Evolutionary conservation across 2,888 invertebrate species (phyloP).

Genomic region (Sphaeridia pumilis): DNA sequence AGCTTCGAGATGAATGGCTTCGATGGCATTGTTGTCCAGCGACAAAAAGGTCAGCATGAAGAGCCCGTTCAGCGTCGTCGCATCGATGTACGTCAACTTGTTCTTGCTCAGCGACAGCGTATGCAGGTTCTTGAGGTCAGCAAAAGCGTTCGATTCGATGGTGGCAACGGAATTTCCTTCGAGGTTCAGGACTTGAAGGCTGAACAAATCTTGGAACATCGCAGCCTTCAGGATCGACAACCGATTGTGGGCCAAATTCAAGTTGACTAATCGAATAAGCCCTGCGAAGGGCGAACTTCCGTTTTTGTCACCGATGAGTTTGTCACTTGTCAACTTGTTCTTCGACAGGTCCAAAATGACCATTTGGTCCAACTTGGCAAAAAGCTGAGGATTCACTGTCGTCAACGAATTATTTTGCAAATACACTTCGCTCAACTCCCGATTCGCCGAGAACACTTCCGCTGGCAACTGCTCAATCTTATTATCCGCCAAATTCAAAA

Average conservation of each 20-base stretch:
- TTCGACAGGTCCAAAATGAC: constrained; percentile 58
- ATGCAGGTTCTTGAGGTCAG: constrained; percentile 83
- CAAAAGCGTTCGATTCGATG: constrained; percentile 74
- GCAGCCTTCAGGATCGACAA: constrained; percentile 67
- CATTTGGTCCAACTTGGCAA: constrained; percentile 68
- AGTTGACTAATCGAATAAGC: constrained; percentile 70
- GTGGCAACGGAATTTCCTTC: constrained; percentile 71
- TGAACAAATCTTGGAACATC: constrained; percentile 68
- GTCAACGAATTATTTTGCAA: constrained; percentile 83
- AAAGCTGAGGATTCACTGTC: constrained; percentile 69
- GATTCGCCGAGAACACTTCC: constrained; percentile 67
- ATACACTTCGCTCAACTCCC: constrained; percentile 73
- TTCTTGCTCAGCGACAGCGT: constrained; percentile 79
- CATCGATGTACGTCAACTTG: constrained; percentile 70
- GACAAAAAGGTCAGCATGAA: constrained; percentile 74
- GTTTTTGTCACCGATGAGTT: not conserved
- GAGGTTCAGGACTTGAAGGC: constrained; percentile 70
- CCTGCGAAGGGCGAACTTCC: constrained; percentile 51
- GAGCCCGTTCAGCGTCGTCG: constrained; percentile 73
- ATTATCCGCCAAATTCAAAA: constrained; percentile 80
- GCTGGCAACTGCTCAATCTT: constrained; percentile 77
- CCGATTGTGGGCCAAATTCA: constrained; percentile 69
- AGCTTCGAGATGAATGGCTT: constrained; percentile 73
- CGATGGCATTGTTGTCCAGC: constrained; percentile 71
- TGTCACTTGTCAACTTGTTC: constrained; percentile 2